Evolutionary conservation across 2,797 vertebrate species (phyloP).

Genomic region (Coreius guichenoti): DNA sequence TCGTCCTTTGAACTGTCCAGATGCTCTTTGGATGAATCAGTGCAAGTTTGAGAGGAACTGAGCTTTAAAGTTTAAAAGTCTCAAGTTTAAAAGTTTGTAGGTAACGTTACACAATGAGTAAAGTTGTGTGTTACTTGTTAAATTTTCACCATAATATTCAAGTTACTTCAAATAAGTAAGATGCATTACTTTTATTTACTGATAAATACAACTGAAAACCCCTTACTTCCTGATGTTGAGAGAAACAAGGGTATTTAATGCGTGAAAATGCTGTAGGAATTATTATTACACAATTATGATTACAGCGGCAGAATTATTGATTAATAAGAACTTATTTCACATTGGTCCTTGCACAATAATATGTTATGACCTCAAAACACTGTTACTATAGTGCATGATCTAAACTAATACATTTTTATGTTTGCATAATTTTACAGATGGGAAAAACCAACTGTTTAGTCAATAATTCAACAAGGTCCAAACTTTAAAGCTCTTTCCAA

Average conservation of each 20-base stretch:
- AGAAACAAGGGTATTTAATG: background rate
- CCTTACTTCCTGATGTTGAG: background rate
- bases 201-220: background rate
- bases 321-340: too few relatives aligned
- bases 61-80: slow-evolving; percentile 4
- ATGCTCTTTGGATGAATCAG: background rate
- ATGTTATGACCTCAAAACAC: too few relatives aligned
- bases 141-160: background rate
- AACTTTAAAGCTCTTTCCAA: too few relatives aligned
- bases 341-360: too few relatives aligned
- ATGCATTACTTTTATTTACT: background rate
- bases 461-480: too few relatives aligned
- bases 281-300: background rate
- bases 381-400: background rate
- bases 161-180: background rate
- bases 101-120: background rate
- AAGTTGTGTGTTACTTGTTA: background rate
- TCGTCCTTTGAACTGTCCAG: slow-evolving; percentile 51
- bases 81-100: background rate
- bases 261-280: background rate
- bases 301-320: too few relatives aligned
- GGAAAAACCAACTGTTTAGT: too few relatives aligned
- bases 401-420: too few relatives aligned
- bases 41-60: background rate
- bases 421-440: too few relatives aligned